These are phyloP conservation scores for Pluvialis apricaria DNA, from an alignment of 2,113 vertebrate species.

Conservation along the genomic window DNA sequence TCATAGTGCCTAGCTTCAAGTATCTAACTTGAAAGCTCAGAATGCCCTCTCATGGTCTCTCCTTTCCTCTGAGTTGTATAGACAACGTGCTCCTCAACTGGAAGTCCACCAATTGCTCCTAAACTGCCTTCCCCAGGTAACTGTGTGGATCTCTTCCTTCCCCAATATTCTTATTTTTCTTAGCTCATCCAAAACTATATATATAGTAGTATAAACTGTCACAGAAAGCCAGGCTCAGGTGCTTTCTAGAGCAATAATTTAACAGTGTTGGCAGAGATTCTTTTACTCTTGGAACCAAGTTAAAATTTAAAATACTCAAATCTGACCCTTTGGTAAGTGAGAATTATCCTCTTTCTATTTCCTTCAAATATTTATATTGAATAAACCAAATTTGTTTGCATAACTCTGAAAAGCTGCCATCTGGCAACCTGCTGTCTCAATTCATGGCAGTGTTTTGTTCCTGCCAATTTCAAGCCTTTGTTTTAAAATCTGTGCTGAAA, in stretches of 20 bases:
- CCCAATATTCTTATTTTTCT: neutral
- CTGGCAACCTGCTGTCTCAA: conserved; percentile 27
- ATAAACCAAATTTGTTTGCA: conserved; percentile 51
- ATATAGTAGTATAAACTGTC: neutral
- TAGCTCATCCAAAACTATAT: neutral
- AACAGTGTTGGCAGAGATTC: neutral
- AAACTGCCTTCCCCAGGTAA: neutral
- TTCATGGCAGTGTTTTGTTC: conserved; percentile 26
- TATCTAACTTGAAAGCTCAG: neutral
- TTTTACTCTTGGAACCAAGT: neutral
- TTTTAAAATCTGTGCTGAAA: conserved; percentile 61
- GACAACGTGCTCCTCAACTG: neutral
- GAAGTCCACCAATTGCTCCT: neutral
- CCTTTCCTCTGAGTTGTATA: neutral
- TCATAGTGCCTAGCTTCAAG: neutral
- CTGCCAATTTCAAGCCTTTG: conserved; percentile 52
- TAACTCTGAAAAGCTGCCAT: conserved; percentile 51
- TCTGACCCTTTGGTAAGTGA: neutral
- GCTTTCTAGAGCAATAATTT: neutral
- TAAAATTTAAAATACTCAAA: neutral
- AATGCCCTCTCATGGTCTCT: neutral
- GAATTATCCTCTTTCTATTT: neutral
- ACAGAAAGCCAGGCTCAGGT: neutral
- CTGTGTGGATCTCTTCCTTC: neutral
- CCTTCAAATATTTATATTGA: conserved; percentile 48